Base-by-base conservation (phyloP, 2,797 vertebrate species). In the Channallabes apus region DNA sequence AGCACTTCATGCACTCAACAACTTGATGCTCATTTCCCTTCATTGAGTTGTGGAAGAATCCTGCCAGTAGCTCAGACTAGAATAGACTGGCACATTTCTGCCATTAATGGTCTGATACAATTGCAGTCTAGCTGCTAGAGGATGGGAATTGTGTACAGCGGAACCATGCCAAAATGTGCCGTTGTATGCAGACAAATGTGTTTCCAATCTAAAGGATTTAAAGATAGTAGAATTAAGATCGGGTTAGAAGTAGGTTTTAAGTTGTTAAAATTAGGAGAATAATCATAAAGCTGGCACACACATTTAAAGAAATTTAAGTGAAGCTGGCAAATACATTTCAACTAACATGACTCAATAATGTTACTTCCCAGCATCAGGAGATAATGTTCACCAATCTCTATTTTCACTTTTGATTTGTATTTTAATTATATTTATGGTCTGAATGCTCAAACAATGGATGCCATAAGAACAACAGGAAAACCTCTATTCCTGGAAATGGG, bases 401-500 rank as follows among this genome's bases (percentile, higher is more conserved):
- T 38, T 38, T 69, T 22, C 6, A 11, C 11, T 64, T 38, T 18
- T 2, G 7, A 76, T 62, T 62, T 14, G 6, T 69, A 18, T 61
- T 41, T 24, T 20, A n/a, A 29, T 54, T 51, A 61, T 82, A 38
- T 56, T 56, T 29, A 24, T 54, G 51, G 3, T 3, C 20, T 17
- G 27, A n/a, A 17, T 0, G 12, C 83, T 77, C 15, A 67, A 64
- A 79, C 82, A 87, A 88, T 82, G 22, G n/a, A 54, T 58, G 38
- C 14, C 18, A 77, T 58, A 54, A 78, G 41, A 59, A 84, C 75
- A 79, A 76, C 77, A 24, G 61, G 61, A 78, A 86, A 79, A 7
- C 24, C 61, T 82, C 80, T 68, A 84, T 84, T 82, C 54, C 79
- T 71, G 84, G 88, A 84, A 88, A 81, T 72, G 80, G 81, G 35